Evolutionary conservation across 2,113 vertebrate species (phyloP), one percentile per base, ranked within the genome.

Genomic region (Peromyscus maniculatus): DNA sequence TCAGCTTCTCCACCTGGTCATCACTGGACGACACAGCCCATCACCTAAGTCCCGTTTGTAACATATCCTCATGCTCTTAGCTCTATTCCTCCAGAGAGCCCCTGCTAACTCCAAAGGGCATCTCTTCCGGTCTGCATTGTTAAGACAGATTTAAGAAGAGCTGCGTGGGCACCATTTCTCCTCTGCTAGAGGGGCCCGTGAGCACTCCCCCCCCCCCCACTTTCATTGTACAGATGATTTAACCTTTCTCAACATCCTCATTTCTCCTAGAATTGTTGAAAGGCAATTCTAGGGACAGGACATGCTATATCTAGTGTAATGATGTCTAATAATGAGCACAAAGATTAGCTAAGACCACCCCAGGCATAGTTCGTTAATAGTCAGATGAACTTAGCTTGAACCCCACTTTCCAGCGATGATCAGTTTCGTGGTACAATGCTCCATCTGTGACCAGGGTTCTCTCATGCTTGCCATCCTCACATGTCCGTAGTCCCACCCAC

Each of bases 121-220:
- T 46, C 39, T 26, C 11, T 22, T 28, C 21, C 11, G 9, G 55
- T 78, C 28, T 69, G 67, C 67, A 5, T 71, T 78, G 24, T 39
- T 72, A 72, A 83, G 59, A 28, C 13, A 80, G 21, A n/a, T 75
- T 95, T 92, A 92, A 94, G 2, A 46, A 82, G 52, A 49, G 64
- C 13, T 62, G 22, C 16, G 3, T 62, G 66, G 43, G 6, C 7
- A 43, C 43, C 28, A 36, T 43, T 49, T 64, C 79, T 86, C 55
- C 78, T 96, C 91, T 88, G 22, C 17, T 33, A 21, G 46, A 8
- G 16, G 83, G 55, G 80, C 69, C 36, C 26, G 91, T 72, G 74
- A 15, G 5, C 21, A 59, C 26, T 19, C n/a, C 10, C 39, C 39
- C 43, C 11, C 39, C 43, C 11, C n/a, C 8, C 43, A 39, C 21